Evolutionary conservation across 2,797 vertebrate genomes (phyloP).

Genomic region (Falco concolor): DNA sequence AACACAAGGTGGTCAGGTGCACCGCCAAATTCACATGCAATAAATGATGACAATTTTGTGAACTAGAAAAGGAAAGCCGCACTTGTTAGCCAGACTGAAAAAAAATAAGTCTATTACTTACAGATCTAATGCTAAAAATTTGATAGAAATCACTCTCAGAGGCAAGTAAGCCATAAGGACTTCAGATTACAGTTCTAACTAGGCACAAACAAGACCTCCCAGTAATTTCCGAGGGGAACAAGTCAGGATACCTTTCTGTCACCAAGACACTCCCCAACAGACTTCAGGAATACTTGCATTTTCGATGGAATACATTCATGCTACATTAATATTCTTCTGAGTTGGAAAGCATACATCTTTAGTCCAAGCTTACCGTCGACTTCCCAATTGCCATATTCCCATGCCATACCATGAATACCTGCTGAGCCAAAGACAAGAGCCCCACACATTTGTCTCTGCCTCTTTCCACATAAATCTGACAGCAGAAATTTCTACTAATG

Average conservation of each 20-base stretch:
- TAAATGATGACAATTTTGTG: neutral
- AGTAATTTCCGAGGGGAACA: neutral
- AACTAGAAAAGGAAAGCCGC: neutral
- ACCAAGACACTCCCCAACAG: neutral
- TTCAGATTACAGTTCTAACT: neutral
- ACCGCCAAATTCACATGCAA: neutral
- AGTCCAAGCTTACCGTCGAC: neutral
- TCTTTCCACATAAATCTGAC: neutral
- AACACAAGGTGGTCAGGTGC: fast-evolving
- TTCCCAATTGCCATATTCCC: neutral
- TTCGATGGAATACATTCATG: neutral
- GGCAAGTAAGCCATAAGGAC: neutral
- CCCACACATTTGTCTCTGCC: neutral
- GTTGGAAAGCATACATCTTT: neutral
- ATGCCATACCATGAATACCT: neutral
- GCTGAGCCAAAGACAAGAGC: neutral
- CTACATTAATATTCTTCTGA: neutral
- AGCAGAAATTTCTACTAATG: neutral
- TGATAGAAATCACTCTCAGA: neutral
- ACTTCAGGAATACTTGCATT: neutral
- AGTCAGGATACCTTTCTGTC: neutral
- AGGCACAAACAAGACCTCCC: neutral
- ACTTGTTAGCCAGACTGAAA: neutral
- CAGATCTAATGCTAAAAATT: neutral
- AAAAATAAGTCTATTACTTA: neutral